Evolutionary conservation across 2,888 invertebrate genomes (phyloP).

Genomic region (Pammene aurita): DNA sequence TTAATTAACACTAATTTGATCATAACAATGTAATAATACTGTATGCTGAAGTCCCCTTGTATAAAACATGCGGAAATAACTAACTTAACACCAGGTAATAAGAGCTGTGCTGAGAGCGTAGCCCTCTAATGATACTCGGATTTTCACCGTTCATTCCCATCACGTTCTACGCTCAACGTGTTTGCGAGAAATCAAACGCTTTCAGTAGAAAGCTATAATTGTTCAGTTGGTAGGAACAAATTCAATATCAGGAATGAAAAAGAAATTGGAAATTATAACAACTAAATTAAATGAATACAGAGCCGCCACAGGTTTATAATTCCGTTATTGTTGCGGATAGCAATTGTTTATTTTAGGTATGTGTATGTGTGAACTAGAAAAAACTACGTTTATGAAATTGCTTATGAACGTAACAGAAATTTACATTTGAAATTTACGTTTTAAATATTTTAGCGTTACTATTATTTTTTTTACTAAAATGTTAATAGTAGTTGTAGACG

Average conservation of each 20-base stretch:
- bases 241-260: conserved; percentile 4
- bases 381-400: too few species aligned
- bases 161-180: conserved; percentile 23
- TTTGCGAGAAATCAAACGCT: conserved; percentile 31
- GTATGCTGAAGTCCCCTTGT: not conserved
- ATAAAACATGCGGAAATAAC: not conserved
- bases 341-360: too few species aligned
- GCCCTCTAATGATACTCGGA: conserved; percentile 8
- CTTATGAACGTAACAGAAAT: too few species aligned
- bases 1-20: not conserved
- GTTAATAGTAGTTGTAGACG: too few species aligned
- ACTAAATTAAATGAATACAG: too few species aligned
- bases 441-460: too few species aligned
- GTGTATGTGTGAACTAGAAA: too few species aligned
- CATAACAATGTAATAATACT: not conserved
- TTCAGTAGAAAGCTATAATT: conserved; percentile 28
- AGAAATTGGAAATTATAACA: conserved; percentile 2
- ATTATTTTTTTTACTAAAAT: too few species aligned
- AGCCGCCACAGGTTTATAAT: too few species aligned
- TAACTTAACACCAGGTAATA: not conserved
- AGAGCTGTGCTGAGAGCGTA: not conserved
- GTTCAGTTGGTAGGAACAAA: conserved; percentile 10
- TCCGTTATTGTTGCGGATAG: too few species aligned
- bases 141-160: conserved; percentile 11
- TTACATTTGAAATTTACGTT: too few species aligned